phyloP scores from a whole-genome alignment of 2,113 vertebrate genomes.

The Oncorhynchus clarkii region DNA sequence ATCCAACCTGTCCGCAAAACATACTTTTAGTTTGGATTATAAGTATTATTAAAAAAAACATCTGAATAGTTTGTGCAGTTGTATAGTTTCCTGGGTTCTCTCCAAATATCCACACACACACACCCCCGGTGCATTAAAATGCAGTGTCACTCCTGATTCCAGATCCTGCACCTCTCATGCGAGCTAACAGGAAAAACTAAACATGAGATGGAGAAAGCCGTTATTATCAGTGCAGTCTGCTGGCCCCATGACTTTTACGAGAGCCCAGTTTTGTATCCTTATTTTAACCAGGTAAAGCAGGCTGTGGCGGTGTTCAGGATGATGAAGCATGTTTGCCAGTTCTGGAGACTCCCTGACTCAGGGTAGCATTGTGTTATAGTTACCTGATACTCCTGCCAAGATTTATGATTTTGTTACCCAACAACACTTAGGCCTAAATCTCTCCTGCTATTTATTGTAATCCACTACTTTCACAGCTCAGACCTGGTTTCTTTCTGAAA shows the following conservation, averaged over 20 bases:
- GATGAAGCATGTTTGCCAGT: background rate
- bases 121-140: background rate
- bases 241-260: background rate
- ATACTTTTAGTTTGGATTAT: background rate
- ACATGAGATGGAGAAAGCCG: background rate
- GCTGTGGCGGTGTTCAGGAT: background rate
- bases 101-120: background rate
- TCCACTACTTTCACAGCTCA: background rate
- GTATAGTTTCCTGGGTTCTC: background rate
- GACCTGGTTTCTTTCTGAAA: too few relatives aligned
- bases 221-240: background rate
- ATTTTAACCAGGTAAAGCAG: background rate
- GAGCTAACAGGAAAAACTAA: background rate
- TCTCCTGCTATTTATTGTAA: background rate
- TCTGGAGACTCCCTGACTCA: slow-evolving; percentile 8
- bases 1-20: background rate
- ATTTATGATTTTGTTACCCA: background rate
- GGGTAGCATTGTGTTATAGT: background rate
- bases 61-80: too few relatives aligned
- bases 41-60: background rate
- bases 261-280: background rate
- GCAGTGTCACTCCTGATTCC: background rate
- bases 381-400: background rate
- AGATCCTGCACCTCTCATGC: background rate
- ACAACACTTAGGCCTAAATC: background rate